Percentiles rank a stretch among this genome's conserved stretches.
Conservation (phyloP, 2,797 vertebrate genomes). For the Rhodeus uyekii region DNA sequence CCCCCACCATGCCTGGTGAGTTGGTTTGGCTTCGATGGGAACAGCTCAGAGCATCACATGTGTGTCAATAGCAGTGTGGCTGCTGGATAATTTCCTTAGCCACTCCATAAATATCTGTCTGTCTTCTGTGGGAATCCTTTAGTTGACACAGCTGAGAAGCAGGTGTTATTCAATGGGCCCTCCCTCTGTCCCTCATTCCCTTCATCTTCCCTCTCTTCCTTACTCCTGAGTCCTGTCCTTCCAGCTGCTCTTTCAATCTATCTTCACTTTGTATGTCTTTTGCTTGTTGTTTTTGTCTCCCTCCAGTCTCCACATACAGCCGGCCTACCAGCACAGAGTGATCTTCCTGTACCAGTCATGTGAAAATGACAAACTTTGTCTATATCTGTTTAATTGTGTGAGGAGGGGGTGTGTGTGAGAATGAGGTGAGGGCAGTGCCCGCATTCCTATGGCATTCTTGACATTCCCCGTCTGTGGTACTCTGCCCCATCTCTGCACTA, state of each 20-base stretch:
- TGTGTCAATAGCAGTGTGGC: slow-evolving; percentile 17
- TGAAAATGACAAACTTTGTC: neutral
- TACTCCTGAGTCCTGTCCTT: neutral
- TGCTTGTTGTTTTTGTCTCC: neutral
- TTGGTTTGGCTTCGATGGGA: neutral
- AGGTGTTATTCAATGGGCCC: slow-evolving; percentile 37
- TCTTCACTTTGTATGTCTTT: neutral
- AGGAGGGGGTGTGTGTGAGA: neutral
- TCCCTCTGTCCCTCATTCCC: slow-evolving; percentile 3
- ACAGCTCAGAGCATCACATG: slow-evolving; percentile 4
- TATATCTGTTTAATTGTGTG: slow-evolving; percentile 15
- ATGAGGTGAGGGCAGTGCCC: slow-evolving; percentile 40
- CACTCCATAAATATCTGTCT: slow-evolving; percentile 38
- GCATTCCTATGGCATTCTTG: slow-evolving; percentile 54
- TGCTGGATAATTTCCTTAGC: slow-evolving; percentile 14
- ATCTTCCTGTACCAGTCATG: neutral
- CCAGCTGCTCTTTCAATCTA: slow-evolving; percentile 19
- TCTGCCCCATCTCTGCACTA: slow-evolving; percentile 44
- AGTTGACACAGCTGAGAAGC: slow-evolving; percentile 54
- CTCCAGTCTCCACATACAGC: neutral
- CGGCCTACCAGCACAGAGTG: neutral
- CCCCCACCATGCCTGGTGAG: neutral
- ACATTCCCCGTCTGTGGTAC: slow-evolving; percentile 54
- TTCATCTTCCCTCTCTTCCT: slow-evolving; percentile 8
- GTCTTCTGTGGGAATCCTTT: slow-evolving; percentile 34